phyloP scores from a whole-genome alignment of 1,140 invertebrate species.

The Subanguina moxae region DNA sequence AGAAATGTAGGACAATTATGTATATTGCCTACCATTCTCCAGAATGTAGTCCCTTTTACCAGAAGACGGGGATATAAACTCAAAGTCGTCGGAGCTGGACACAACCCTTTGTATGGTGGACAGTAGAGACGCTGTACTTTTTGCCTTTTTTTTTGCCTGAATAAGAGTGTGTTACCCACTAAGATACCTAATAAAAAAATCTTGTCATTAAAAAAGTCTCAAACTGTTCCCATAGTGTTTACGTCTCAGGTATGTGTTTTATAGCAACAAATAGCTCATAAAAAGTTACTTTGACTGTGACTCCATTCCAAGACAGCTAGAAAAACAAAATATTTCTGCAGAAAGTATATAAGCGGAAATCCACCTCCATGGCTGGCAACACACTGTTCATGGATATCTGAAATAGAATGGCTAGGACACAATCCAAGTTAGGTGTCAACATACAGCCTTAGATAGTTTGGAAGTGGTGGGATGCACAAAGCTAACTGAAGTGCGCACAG shows the following conservation, averaged over 20 bases:
- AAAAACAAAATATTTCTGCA: too few species aligned
- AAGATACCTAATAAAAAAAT: too few species aligned
- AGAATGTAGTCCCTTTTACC: conserved; percentile 17
- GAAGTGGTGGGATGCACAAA: conserved; percentile 9
- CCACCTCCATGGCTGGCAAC: conserved; percentile 12
- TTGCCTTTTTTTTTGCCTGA: conserved; percentile 8
- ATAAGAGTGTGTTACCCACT: too few species aligned
- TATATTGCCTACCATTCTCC: conserved; percentile 13
- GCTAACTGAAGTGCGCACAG: neutral
- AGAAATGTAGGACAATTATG: too few species aligned
- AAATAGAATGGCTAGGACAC: neutral
- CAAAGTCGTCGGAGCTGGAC: neutral
- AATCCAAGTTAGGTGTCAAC: neutral
- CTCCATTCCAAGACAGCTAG: conserved; percentile 24
- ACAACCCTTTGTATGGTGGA: conserved; percentile 11
- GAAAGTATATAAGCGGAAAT: too few species aligned
- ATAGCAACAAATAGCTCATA: too few species aligned
- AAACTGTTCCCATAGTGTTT: too few species aligned
- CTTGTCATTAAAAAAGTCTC: too few species aligned
- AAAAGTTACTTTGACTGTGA: conserved; percentile 25
- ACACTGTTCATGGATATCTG: conserved; percentile 28
- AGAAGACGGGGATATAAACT: neutral
- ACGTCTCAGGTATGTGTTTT: too few species aligned
- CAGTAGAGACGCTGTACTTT: conserved; percentile 11
- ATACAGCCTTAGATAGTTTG: conserved; percentile 13